Percentiles rank a stretch among this genome's conserved stretches.
phyloP scores from a whole-genome alignment of 2,113 vertebrate genomes.

The Myxocyprinus asiaticus region DNA sequence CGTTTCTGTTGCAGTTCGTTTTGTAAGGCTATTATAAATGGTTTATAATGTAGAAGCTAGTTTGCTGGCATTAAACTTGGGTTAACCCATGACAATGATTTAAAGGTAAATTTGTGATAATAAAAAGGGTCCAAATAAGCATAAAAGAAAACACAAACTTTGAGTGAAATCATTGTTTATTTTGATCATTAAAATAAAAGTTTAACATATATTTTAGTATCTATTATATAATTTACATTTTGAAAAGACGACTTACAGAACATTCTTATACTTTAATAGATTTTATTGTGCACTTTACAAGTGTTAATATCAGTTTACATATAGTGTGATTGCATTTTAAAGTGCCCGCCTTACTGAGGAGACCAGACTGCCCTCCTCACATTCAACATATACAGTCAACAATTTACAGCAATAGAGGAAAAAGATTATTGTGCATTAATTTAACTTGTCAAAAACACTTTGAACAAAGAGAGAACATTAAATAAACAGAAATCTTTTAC shows the following conservation, averaged over 20 bases:
- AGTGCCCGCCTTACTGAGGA: constrained; percentile 66
- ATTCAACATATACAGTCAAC: constrained; percentile 55
- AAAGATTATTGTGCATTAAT: constrained; percentile 53
- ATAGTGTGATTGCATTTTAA: constrained; percentile 67
- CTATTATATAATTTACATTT: constrained; percentile 21
- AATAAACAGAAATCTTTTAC: constrained; percentile 73
- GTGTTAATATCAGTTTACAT: constrained; percentile 51
- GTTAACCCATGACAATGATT: no score
- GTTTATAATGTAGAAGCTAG: no score
- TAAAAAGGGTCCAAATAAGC: no score
- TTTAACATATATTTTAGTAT: neutral
- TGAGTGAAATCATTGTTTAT: neutral
- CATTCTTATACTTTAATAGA: constrained; percentile 51
- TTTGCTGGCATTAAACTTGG: no score
- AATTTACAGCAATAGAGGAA: constrained; percentile 53
- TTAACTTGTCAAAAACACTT: constrained; percentile 9
- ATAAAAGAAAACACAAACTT: neutral
- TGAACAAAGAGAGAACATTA: constrained; percentile 44
- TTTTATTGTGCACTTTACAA: constrained; percentile 70
- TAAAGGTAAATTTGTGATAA: no score
- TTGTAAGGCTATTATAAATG: no score
- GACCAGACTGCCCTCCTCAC: constrained; percentile 49
- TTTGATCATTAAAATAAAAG: constrained; percentile 7
- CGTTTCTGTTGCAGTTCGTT: no score
- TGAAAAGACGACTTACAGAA: constrained; percentile 45